Evolutionary conservation across 2,888 invertebrate species (phyloP), one percentile per base, ranked within the genome.

Genomic region (Noctua pronuba): DNA sequence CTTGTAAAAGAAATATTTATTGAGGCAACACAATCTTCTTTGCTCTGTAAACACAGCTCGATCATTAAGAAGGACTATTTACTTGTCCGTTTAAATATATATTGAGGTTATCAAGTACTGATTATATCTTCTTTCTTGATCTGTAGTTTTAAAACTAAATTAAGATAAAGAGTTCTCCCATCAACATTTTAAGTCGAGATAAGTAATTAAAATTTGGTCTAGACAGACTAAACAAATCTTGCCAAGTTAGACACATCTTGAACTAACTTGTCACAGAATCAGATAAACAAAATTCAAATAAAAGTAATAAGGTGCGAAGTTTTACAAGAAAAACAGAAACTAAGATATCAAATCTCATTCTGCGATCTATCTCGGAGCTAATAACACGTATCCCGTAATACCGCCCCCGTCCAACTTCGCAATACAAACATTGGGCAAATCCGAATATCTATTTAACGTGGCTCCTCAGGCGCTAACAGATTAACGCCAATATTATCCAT

Each of bases 401-500:
- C 86, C 84, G 85, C 85, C 80, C 77, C 85, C 80, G 86, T 82
- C 86, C 87, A 83, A 90, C 89, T 90, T 90, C 80, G 83, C 77
- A 86, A 86, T 82, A 88, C 92, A 92, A 93, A 93, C 92, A 93
- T 93, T 93, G 90, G 90, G 89, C 89, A 87, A 90, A 91, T 90
- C 90, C 89, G 83, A 91, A 92, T 91, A 93, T 93, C 94, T 93
- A 93, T 95, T 95, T 94, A 94, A 94, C 93, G 94, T 95, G 93
- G 91, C 92, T 93, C 92, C 93, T 93, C 91, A 92, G 92, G 93
- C 92, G 91, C 91, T 93, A 93, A 93, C 92, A 94, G 94, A 95
- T 95, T 94, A 95, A 94, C 93, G 92, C 92, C 94, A 94, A 94
- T 95, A 94, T 94, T 93, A 93, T 92, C 92, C 90, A 87, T 87